Evolutionary conservation across 2,797 vertebrate species (phyloP).

Genomic region (Argya squamiceps): DNA sequence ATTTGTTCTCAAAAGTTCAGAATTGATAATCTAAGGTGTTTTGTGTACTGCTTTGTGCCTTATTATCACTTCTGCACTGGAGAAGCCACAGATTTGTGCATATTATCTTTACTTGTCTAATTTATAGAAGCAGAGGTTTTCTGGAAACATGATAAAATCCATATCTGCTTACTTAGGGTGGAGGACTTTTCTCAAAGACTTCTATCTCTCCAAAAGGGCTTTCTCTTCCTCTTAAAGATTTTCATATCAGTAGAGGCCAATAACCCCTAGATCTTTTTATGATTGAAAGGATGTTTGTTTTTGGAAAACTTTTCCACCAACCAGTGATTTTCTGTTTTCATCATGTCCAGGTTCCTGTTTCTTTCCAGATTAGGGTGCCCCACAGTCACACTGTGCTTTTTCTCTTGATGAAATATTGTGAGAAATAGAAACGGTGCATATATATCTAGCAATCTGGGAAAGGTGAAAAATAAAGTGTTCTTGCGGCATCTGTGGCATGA

Average conservation of each 20-base stretch:
- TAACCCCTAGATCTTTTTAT: constrained; percentile 20
- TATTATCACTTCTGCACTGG: background rate
- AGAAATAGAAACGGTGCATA: background rate
- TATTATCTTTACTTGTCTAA: background rate
- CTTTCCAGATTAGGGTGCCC: background rate
- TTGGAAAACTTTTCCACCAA: background rate
- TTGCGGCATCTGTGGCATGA: background rate
- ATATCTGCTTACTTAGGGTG: constrained; percentile 5
- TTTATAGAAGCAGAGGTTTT: background rate
- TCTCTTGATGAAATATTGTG: background rate
- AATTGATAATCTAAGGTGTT: background rate
- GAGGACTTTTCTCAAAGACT: background rate
- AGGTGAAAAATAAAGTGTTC: background rate
- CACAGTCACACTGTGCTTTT: background rate
- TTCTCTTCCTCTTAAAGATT: constrained; percentile 27
- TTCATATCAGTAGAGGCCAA: constrained; percentile 26
- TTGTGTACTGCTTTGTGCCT: background rate
- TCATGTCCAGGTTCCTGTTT: constrained; percentile 29
- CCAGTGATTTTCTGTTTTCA: background rate
- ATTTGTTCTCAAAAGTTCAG: background rate
- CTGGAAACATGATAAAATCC: background rate
- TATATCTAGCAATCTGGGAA: background rate
- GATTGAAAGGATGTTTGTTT: constrained; percentile 30
- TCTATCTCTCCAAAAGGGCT: background rate
- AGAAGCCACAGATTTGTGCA: background rate